Percentiles rank a stretch among this genome's conserved stretches.
Evolutionary conservation across 2,113 vertebrate genomes (phyloP).

Genomic region (Aspiorhynchus laticeps): DNA sequence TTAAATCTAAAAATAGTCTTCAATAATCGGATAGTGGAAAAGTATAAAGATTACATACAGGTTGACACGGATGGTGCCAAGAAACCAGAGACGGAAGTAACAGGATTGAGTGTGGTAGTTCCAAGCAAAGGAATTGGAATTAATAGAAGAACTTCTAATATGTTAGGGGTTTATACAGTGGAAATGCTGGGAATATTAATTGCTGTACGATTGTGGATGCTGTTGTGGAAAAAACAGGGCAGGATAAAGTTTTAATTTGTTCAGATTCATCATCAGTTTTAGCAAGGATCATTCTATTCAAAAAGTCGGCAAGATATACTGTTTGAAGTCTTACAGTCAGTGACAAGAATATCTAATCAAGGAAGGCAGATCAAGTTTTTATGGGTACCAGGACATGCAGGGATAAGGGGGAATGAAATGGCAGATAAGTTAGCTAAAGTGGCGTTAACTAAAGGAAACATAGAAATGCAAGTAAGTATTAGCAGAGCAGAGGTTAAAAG

Average conservation of each 20-base stretch:
- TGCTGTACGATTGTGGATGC: too few relatives aligned
- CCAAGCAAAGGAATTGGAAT: not conserved
- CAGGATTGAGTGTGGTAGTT: not conserved
- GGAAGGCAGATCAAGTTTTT: not conserved
- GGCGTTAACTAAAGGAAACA: not conserved
- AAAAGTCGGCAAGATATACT: too few relatives aligned
- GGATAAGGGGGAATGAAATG: not conserved
- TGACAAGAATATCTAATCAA: too few relatives aligned
- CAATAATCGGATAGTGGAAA: not conserved
- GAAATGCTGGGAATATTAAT: not conserved
- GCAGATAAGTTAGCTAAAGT: not conserved
- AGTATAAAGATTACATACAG: not conserved
- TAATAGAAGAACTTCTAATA: not conserved
- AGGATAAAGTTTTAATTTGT: not conserved
- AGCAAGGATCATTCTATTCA: too few relatives aligned
- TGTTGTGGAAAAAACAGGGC: not conserved
- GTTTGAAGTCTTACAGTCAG: not conserved
- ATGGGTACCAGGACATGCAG: not conserved
- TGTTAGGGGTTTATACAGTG: not conserved
- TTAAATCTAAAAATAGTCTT: too few relatives aligned
- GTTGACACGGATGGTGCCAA: not conserved
- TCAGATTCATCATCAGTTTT: too few relatives aligned
- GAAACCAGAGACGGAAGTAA: not conserved
- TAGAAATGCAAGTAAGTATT: not conserved
- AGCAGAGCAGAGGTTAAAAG: not conserved